These are phyloP conservation scores for Microctenopoma steveboyesi DNA, from an alignment of 2,797 vertebrate species.

Conservation along the genomic window DNA sequence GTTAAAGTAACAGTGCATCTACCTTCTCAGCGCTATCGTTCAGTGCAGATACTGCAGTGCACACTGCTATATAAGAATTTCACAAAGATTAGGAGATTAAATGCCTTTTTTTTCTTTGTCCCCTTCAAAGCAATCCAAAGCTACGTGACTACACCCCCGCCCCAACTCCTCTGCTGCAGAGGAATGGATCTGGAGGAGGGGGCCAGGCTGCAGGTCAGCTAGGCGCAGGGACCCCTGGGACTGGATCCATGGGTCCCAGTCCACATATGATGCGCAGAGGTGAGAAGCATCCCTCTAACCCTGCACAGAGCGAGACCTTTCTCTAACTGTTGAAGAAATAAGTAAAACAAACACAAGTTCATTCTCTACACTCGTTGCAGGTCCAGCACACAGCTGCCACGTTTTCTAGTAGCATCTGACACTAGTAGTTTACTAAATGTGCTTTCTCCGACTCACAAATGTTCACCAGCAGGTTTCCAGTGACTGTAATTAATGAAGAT, in stretches of 20 bases:
- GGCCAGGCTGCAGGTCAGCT: conserved; percentile 80
- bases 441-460: too few relatives aligned
- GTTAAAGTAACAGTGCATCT: background rate
- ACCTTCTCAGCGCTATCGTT: background rate
- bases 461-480: too few relatives aligned
- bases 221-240: conserved; percentile 72
- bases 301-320: background rate
- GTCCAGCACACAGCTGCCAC: too few relatives aligned
- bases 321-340: background rate
- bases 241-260: conserved; percentile 88
- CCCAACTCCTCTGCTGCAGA: conserved; percentile 79
- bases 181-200: conserved; percentile 80
- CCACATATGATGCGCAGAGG: conserved; percentile 92
- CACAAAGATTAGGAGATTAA: background rate
- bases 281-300: conserved; percentile 55
- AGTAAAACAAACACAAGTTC: too few relatives aligned
- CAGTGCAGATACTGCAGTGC: background rate
- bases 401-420: too few relatives aligned
- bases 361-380: too few relatives aligned
- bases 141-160: conserved; percentile 85
- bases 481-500: too few relatives aligned
- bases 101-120: background rate
- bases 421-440: too few relatives aligned
- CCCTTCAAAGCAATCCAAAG: conserved; percentile 81
- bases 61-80: background rate